Percentiles rank a stretch among this genome's conserved stretches.
These are phyloP conservation scores for Pachyseris speciosa DNA, from an alignment of 64 coral and sea anemone genomes.

Conservation along the genomic window DNA sequence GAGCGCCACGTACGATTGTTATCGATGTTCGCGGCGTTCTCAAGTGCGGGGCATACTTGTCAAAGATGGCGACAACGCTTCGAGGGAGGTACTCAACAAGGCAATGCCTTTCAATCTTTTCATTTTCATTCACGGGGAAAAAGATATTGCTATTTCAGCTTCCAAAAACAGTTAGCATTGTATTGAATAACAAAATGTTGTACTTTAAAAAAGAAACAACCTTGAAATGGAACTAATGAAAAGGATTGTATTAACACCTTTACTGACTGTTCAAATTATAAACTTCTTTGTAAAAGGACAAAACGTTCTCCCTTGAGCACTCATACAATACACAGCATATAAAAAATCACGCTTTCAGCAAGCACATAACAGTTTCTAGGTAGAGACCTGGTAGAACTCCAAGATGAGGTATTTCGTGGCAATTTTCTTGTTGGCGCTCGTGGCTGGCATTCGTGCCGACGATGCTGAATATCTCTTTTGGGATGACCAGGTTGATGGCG, in stretches of 20 bases:
- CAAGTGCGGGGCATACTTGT: too few species aligned
- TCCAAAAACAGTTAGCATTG: neutral
- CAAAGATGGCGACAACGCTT: too few species aligned
- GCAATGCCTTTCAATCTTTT: too few species aligned
- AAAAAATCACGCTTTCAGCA: neutral
- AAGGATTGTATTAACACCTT: neutral
- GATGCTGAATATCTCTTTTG: slow-evolving; percentile 31
- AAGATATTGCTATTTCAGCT: neutral
- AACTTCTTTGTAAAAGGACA: neutral
- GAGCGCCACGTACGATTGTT: too few species aligned
- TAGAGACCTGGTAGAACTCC: neutral
- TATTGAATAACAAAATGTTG: neutral
- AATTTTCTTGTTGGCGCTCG: slow-evolving; percentile 28
- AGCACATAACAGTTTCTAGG: neutral
- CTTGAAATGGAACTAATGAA: neutral
- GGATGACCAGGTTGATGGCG: neutral
- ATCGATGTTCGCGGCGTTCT: too few species aligned
- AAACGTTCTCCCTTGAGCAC: neutral
- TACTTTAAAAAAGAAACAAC: neutral
- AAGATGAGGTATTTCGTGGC: slow-evolving; percentile 23
- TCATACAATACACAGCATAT: neutral
- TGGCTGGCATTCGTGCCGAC: slow-evolving; percentile 35
- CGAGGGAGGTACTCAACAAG: too few species aligned
- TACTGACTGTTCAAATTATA: neutral
- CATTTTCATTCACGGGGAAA: too few species aligned